Base-by-base conservation (phyloP, 2,113 vertebrate genomes). In the Pterocles orientalis region DNA sequence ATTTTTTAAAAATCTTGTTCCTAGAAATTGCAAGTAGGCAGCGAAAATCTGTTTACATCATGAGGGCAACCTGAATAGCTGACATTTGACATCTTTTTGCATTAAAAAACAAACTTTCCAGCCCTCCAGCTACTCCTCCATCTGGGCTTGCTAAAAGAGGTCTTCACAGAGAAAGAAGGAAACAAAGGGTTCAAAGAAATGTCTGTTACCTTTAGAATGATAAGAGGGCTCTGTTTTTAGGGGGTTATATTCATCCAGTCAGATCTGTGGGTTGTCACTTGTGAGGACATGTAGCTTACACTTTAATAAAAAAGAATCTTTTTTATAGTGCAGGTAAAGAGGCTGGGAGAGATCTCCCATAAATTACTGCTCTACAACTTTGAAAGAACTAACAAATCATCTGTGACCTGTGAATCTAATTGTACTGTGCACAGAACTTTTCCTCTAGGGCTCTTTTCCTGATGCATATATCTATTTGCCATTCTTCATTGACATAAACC, bases 371-470 rank as follows among this genome's bases (percentile, higher is more conserved):
- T 80, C 15, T 76, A n/a, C 70, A 94, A 84, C 56, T 84, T 90
- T 20, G 48, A 95, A 93, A 94, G 69, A 83, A 53, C 51, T 88
- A 73, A 82, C 72, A 68, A 95, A 94, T 93, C 33, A 92, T 90
- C 73, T 89, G 24, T 68, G 91, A 81, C 61, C 69, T 60, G 68
- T 93, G 62, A 96, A 92, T 95, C 77, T 88, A 75, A 81, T 97
- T 97, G 93, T 88, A 85, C 72, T 96, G 81, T 61, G 47, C 75
- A 88, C 86, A 92, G 81, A 86, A 36, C 18, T 69, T 86, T 86
- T 90, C 68, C 87, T 92, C 43, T 51, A 71, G 58, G 68, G 70
- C 20, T 86, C 33, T 73, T 82, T 89, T 82, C 36, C 45, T 53
- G 33, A 45, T 84, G 29, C 23, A 39, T 53, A 39, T 71, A 68